Percentiles rank a stretch among this genome's conserved stretches.
phyloP scores from a whole-genome alignment of 2,797 vertebrate genomes.

The Galagoides demidoff region DNA sequence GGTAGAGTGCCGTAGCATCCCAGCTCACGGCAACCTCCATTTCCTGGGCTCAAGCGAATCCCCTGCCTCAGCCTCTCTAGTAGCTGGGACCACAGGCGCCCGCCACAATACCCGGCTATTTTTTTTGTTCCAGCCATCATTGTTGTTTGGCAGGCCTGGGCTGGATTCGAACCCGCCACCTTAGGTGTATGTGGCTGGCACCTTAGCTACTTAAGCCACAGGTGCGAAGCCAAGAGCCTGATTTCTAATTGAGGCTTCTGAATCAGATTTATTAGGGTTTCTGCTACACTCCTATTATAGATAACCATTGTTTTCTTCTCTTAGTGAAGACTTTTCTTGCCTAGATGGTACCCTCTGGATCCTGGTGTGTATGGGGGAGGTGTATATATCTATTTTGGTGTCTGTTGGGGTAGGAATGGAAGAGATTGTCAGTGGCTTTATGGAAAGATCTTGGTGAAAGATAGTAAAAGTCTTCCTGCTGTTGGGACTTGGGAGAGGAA shows the following conservation, averaged over 20 bases:
- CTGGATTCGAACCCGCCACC: too few species aligned
- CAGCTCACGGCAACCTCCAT: too few species aligned
- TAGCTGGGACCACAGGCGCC: too few species aligned
- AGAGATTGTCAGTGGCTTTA: neutral
- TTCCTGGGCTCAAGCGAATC: too few species aligned
- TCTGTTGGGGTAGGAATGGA: neutral
- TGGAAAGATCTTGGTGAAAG: slow-evolving; percentile 18
- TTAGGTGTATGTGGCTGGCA: too few species aligned
- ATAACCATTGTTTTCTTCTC: neutral
- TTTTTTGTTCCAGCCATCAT: too few species aligned
- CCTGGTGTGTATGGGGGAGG: neutral
- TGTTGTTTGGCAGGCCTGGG: too few species aligned
- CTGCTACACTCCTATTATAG: neutral
- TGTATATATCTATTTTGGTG: neutral
- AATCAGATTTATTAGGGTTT: slow-evolving; percentile 14
- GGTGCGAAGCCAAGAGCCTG: neutral
- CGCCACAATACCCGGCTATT: too few species aligned
- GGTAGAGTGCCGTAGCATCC: too few species aligned
- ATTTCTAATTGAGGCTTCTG: neutral
- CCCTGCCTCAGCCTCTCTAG: too few species aligned
- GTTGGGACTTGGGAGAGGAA: neutral
- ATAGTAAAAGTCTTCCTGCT: neutral
- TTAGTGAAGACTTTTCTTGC: neutral
- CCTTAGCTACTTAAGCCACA: too few species aligned
- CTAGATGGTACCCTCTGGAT: neutral